Evolutionary conservation across 64 coral and sea anemone species (phyloP).

Genomic region (Dendrophyllia cribrosa): DNA sequence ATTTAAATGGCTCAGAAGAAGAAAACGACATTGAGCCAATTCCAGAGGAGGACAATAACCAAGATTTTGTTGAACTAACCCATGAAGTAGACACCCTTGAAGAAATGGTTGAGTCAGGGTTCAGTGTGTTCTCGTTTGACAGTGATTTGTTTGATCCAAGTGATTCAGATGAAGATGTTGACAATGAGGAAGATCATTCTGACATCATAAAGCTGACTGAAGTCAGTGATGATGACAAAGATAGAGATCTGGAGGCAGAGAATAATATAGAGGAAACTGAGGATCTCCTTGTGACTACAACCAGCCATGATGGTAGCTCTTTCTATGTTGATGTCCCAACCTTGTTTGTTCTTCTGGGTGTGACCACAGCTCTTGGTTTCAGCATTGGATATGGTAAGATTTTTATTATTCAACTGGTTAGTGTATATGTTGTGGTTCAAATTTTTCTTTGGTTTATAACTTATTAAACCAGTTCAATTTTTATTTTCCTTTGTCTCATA

Average conservation of each 20-base stretch:
- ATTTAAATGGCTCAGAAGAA: slow-evolving; percentile 8
- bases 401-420: neutral
- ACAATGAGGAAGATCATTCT: slow-evolving; percentile 33
- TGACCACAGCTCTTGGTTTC: slow-evolving; percentile 90
- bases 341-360: slow-evolving; percentile 77
- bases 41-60: neutral
- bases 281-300: slow-evolving; percentile 22
- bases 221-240: neutral
- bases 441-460: too few species aligned
- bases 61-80: slow-evolving; percentile 11
- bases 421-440: neutral
- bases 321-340: slow-evolving; percentile 87
- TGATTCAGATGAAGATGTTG: slow-evolving; percentile 41
- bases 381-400: slow-evolving; percentile 90
- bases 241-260: neutral
- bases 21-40: slow-evolving; percentile 34
- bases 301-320: neutral
- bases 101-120: neutral
- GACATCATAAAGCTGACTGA: neutral
- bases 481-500: too few species aligned
- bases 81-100: neutral
- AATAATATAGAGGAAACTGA: slow-evolving; percentile 1
- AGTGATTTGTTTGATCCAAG: slow-evolving; percentile 34
- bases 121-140: slow-evolving; percentile 40
- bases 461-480: too few species aligned